These are phyloP conservation scores for Babylonia areolata DNA, from an alignment of 1,140 invertebrate species.

Conservation along the genomic window DNA sequence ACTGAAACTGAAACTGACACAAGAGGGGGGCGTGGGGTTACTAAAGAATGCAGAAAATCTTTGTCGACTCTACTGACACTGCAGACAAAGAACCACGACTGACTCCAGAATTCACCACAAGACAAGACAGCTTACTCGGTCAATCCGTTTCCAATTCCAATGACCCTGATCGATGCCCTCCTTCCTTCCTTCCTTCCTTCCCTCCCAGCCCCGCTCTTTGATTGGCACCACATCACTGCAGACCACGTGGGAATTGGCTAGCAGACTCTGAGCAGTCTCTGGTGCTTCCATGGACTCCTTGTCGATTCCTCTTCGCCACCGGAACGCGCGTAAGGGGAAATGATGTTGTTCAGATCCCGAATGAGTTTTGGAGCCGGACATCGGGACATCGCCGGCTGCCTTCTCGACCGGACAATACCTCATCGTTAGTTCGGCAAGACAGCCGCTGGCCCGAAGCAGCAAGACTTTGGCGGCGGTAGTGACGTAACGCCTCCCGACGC, in stretches of 20 bases:
- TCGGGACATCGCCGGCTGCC: background rate
- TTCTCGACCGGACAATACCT: conserved; percentile 5
- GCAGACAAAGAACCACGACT: too few relatives aligned
- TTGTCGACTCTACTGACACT: too few relatives aligned
- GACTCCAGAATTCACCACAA: too few relatives aligned
- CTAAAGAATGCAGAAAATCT: too few relatives aligned
- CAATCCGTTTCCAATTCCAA: too few relatives aligned
- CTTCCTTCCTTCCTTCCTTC: background rate
- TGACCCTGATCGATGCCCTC: too few relatives aligned
- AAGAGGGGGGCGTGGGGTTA: too few relatives aligned
- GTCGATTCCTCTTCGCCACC: background rate
- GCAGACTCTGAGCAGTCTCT: background rate
- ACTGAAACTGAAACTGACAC: too few relatives aligned
- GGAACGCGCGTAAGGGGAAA: background rate
- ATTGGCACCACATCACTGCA: background rate
- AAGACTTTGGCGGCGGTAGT: conserved; percentile 7
- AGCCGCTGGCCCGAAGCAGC: background rate
- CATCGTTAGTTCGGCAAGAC: background rate
- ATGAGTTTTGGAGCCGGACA: background rate
- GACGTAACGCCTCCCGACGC: conserved; percentile 8
- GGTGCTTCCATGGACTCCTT: background rate
- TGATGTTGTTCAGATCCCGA: background rate
- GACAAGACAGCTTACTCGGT: too few relatives aligned
- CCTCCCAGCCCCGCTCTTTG: background rate
- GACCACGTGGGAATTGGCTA: background rate